Conservation (phyloP, 2,888 invertebrate species). For the Tipula unca region DNA sequence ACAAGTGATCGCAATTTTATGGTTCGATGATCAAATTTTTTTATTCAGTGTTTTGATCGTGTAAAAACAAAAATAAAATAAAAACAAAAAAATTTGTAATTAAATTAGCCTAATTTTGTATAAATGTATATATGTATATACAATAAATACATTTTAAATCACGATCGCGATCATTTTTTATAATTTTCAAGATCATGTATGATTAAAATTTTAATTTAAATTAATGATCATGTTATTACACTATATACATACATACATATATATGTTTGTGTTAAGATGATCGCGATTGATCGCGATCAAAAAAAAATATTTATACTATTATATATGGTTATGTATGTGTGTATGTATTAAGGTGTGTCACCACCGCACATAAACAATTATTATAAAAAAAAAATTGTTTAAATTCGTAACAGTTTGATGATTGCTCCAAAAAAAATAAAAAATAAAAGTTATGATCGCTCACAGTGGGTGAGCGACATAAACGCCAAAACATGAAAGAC, state of each 20-base stretch:
- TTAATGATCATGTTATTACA: not conserved
- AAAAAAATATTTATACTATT: no score
- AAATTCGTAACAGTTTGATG: not conserved
- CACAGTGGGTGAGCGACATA: conserved; percentile 14
- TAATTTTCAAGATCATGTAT: conserved; percentile 2
- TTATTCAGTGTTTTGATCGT: not conserved
- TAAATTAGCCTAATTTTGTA: not conserved
- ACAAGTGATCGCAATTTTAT: conserved; percentile 18
- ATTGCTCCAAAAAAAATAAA: not conserved
- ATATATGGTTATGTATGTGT: no score
- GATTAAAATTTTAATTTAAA: not conserved
- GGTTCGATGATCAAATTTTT: not conserved
- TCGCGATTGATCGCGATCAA: no score
- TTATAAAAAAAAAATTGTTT: not conserved
- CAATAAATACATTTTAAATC: not conserved
- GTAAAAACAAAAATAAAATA: not conserved
- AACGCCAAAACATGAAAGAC: not conserved
- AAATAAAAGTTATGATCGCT: not conserved
- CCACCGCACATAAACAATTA: not conserved
- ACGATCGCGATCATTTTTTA: not conserved
- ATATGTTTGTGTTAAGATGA: not conserved
- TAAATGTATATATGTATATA: not conserved
- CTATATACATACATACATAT: no score
- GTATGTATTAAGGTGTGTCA: not conserved
- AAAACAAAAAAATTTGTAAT: not conserved